Base-by-base conservation (phyloP, 2,888 invertebrate species). In the Pantelozetes paolii region DNA sequence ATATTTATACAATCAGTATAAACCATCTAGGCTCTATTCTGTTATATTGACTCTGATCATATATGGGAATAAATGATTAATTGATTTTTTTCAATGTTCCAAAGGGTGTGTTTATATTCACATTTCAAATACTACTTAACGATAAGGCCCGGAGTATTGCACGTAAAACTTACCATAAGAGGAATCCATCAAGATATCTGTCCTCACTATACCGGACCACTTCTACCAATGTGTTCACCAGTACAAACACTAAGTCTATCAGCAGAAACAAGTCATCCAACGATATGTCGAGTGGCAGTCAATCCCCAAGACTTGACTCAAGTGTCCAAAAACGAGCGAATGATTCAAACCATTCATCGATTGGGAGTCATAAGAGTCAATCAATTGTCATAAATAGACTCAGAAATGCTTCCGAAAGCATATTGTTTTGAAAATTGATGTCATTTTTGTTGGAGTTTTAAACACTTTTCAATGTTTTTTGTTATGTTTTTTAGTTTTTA, bases 91-190 rank as follows among this genome's bases (percentile, higher is more conserved):
- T n/a, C n/a, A n/a, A n/a, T n/a, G n/a, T n/a, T n/a, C n/a, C n/a
- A n/a, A 18, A 78, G 78, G 78, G 78, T 6, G 75, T 78, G 1
- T 78, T 77, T 40, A 76, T 77, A 26, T 78, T 78, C 32, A 15
- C 75, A 8, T 75, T 76, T 13, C 76, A 78, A 42, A 69, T 78
- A 18, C 70, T 77, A n/a, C 71, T 76, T 20, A 77, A 77, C 67
- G 62, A 74, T 5, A 76, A 76, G 42, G 72, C 75, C 5, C 26
- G 64, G n/a, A 20, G 75, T 73, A n/a, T 36, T 36, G 62, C 70
- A 13, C 40, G 36, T 5, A 75, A 73, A 30, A 28, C 20, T 20
- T 48, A 42, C 28, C 50, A 18, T 6, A 32, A 28, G 26, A 36
- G 64, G n/a, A 32, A 32, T 2, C 64, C 64, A 6, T 64, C 64